Percentiles rank a stretch among this genome's conserved stretches.
These are phyloP conservation scores for Hipposideros larvatus DNA, from an alignment of 2,797 vertebrate genomes.

Conservation along the genomic window DNA sequence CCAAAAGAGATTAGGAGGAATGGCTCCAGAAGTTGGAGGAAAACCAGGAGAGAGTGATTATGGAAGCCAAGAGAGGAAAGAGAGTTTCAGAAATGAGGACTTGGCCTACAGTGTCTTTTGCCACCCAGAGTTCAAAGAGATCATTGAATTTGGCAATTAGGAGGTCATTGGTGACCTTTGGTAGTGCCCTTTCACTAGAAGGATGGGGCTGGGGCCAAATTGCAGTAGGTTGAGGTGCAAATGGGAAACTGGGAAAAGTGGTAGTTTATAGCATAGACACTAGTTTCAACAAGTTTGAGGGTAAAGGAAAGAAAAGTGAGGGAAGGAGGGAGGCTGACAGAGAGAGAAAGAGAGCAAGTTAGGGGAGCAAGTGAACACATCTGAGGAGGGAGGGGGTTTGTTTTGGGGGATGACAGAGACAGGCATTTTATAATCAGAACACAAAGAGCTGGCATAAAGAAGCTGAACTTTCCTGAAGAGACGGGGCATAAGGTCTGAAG, in stretches of 20 bases:
- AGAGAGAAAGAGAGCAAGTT: not conserved
- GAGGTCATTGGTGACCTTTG: conserved; percentile 56
- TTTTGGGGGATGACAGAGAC: not conserved
- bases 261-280: not conserved
- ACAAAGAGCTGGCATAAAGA: not conserved
- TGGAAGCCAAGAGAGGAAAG: not conserved
- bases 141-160: conserved; percentile 64
- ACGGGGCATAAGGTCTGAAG: not conserved
- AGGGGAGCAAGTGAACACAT: not conserved
- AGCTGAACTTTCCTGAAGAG: conserved; percentile 25
- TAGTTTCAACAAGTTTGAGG: not conserved
- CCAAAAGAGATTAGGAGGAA: not conserved
- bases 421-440: not conserved
- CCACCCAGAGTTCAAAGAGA: conserved; percentile 60
- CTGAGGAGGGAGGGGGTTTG: not conserved
- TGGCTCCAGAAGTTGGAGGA: not conserved
- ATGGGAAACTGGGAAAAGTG: not conserved
- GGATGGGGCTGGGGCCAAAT: not conserved
- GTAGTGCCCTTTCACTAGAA: conserved; percentile 30
- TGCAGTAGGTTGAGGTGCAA: not conserved
- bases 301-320: not conserved
- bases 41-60: conserved; percentile 1
- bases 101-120: conserved; percentile 10
- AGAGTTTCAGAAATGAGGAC: conserved; percentile 40
- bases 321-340: not conserved